A percentile compares a stretch with the other conserved stretches of the same genome.
Evolutionary conservation across 37 sponge, comb jelly and placozoan genomes (phyloP).

Genomic region (Agelas oroides): DNA sequence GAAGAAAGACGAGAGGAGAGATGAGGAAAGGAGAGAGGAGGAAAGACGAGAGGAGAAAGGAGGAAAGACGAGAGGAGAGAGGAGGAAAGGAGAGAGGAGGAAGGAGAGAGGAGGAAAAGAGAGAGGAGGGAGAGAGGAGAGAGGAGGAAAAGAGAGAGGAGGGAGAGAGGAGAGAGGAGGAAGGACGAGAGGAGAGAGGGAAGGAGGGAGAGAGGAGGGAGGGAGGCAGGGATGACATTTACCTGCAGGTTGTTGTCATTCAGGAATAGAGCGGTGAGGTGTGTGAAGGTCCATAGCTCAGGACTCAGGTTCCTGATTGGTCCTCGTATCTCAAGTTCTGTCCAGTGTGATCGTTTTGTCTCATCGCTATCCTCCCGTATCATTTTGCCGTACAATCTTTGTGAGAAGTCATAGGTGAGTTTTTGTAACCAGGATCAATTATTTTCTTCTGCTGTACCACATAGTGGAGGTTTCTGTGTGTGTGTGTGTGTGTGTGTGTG

Average conservation of each 20-base stretch:
- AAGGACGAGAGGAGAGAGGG: too few species aligned
- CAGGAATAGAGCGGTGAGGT: constrained; percentile 81
- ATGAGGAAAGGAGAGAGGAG: too few species aligned
- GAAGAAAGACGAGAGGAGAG: too few species aligned
- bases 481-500: too few species aligned
- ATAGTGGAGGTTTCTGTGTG: too few species aligned
- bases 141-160: background rate
- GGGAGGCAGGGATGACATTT: background rate
- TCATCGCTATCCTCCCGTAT: constrained; percentile 59
- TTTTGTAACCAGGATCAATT: too few species aligned
- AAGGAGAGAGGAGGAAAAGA: background rate
- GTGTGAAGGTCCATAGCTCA: constrained; percentile 77
- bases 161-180: background rate
- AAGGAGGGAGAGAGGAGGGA: constrained; percentile 4
- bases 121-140: background rate
- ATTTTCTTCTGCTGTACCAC: too few species aligned
- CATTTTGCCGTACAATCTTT: constrained; percentile 36
- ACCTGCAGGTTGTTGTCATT: constrained; percentile 80
- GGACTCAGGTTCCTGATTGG: constrained; percentile 86
- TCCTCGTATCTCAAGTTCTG: constrained; percentile 77
- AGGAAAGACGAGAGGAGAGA: too few species aligned
- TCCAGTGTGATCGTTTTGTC: constrained; percentile 59
- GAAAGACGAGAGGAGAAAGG: constrained; percentile 38
- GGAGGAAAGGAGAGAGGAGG: background rate
- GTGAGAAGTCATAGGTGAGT: constrained; percentile 45